A percentile compares a stretch with the other conserved stretches of the same genome.
Conservation (phyloP, 2,797 vertebrate genomes). For the Halcyon leucocephala region DNA sequence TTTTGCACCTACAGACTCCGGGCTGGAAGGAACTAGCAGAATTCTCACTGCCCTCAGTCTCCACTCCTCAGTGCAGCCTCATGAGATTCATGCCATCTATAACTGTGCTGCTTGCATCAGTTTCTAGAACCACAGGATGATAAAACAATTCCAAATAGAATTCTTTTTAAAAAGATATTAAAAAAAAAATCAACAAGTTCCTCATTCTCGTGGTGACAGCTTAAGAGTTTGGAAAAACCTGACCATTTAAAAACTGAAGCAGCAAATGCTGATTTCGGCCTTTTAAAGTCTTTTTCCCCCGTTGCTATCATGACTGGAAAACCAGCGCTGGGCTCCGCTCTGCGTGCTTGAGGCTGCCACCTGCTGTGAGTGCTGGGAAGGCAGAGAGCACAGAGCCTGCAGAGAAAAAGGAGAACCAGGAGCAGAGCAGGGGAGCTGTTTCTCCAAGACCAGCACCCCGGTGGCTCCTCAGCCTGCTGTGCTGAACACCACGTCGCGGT, state of each 20-base stretch:
- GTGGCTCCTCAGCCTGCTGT: neutral
- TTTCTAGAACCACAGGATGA: neutral
- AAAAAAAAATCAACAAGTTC: too few species aligned
- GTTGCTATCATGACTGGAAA: too few species aligned
- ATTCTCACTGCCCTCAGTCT: neutral
- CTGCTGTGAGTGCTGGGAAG: neutral
- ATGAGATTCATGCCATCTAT: neutral
- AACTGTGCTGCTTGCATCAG: rapidly evolving
- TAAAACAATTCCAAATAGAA: neutral
- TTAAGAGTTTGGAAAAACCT: neutral
- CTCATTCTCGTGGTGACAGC: neutral
- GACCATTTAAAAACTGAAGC: neutral
- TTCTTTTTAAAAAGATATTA: too few species aligned
- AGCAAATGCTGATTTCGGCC: neutral
- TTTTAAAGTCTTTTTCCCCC: too few species aligned
- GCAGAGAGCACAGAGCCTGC: neutral
- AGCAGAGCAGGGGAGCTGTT: rapidly evolving
- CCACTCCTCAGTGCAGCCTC: neutral
- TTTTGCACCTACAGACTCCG: neutral
- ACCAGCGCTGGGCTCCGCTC: neutral
- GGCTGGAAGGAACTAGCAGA: neutral
- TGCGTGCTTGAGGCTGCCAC: slow-evolving; percentile 7
- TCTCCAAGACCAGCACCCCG: rapidly evolving
- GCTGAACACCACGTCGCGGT: rapidly evolving
- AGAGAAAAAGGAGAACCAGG: rapidly evolving